These are phyloP conservation scores for Gorsachius magnificus DNA, from an alignment of 2,797 vertebrate species.

Conservation along the genomic window DNA sequence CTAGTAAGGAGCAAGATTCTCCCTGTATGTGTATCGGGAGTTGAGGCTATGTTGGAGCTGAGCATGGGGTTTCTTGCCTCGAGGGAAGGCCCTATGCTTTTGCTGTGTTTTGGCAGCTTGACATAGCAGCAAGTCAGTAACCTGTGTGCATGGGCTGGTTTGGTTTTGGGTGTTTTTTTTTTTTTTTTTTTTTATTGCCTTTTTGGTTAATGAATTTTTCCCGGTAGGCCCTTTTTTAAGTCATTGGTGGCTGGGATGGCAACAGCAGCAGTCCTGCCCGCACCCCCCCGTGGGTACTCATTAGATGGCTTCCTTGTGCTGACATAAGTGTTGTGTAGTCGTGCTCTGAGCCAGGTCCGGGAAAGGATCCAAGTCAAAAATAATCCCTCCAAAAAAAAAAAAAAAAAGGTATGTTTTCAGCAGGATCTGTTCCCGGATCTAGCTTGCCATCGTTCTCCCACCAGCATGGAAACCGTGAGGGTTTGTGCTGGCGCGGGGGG, in stretches of 20 bases:
- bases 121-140: neutral
- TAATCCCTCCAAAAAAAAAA: neutral
- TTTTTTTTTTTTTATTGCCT: neutral
- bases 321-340: constrained; percentile 54
- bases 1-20: neutral
- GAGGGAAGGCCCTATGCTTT: neutral
- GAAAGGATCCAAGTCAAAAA: constrained; percentile 58
- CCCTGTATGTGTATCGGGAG: neutral
- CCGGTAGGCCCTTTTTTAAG: constrained; percentile 30
- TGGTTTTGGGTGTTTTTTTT: too few relatives aligned
- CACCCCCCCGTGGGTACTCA: constrained; percentile 11
- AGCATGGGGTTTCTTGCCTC: neutral
- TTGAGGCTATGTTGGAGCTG: neutral
- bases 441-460: neutral
- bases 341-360: constrained; percentile 42
- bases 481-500: neutral
- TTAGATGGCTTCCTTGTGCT: constrained; percentile 64
- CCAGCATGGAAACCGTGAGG: neutral
- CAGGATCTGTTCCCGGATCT: constrained; percentile 41
- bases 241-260: neutral
- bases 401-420: neutral
- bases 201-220: too few relatives aligned
- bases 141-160: neutral
- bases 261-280: neutral
- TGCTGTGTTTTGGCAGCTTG: neutral